Evolutionary conservation across 2,113 vertebrate genomes (phyloP).

Genomic region (Uria lomvia): DNA sequence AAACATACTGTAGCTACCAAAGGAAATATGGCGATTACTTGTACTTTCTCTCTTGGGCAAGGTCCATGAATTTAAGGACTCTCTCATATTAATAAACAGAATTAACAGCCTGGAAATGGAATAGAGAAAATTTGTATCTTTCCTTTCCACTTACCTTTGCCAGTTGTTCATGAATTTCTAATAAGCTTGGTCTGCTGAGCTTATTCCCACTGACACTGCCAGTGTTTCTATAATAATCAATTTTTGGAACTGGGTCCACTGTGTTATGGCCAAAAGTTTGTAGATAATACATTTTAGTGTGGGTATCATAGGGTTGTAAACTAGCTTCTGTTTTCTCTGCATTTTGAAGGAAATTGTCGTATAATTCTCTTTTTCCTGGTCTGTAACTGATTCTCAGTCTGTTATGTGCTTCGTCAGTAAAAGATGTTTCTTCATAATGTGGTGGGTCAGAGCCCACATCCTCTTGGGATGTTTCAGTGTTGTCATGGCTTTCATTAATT

Average conservation of each 20-base stretch:
- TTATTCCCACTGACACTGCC: constrained; percentile 91
- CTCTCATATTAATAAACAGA: constrained; percentile 34
- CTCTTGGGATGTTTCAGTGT: constrained; percentile 46
- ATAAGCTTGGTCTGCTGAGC: constrained; percentile 86
- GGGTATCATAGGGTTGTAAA: constrained; percentile 78
- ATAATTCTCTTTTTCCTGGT: constrained; percentile 69
- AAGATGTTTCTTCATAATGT: constrained; percentile 84
- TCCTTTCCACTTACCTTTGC: constrained; percentile 83
- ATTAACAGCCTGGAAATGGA: constrained; percentile 29
- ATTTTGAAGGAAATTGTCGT: constrained; percentile 72
- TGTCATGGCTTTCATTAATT: constrained; percentile 70
- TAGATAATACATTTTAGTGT: constrained; percentile 78
- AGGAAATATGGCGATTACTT: neutral
- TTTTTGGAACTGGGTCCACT: constrained; percentile 88
- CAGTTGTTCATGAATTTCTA: constrained; percentile 93
- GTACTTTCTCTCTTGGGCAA: neutral
- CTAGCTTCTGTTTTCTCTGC: constrained; percentile 79
- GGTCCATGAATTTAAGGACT: constrained; percentile 16
- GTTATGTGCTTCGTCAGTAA: constrained; percentile 72
- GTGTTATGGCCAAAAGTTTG: constrained; percentile 95
- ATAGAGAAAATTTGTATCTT: neutral
- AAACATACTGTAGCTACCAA: neutral
- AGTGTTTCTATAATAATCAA: constrained; percentile 93
- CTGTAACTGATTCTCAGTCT: constrained; percentile 74
- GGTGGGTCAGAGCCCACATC: constrained; percentile 77